Base-by-base conservation (phyloP, 30 jellyfish, hydroid and myxozoan genomes). In the Phacellophora camtschatica region DNA sequence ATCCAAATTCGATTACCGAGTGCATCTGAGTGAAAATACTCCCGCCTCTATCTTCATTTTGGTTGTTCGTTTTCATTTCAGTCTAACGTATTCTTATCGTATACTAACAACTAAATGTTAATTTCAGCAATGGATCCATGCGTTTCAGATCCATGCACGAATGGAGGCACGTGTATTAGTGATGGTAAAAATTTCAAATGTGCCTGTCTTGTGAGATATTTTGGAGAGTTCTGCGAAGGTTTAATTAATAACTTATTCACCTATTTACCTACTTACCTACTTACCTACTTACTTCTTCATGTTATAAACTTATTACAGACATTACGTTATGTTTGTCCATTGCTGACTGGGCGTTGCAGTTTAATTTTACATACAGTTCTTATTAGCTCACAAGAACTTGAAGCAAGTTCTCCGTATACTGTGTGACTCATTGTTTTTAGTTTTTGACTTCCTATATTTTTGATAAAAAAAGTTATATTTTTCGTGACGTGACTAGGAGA, bases 221-320 rank as follows among this genome's bases (percentile, higher is more conserved):
- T 39, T 11, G 98, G 98, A 11, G 96, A 90, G 24, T 90, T 43
- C 71, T 90, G 98, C 46, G 98, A 90, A 83, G 98, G 98, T 90
- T 43, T n/a, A n/a, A n/a, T n/a, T n/a, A n/a, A n/a, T n/a, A n/a
- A n/a, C n/a, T n/a, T n/a, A n/a, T n/a, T n/a, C n/a, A n/a, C 66
- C 8, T 28, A 6, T 35, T 53, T 54, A 74, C 75, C 55, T 53
- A 53, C 74, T 4, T 57, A 45, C 58, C 19, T 45, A 45, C 0
- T 12, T 39, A 39, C 53, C 0, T 39, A 39, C 53, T 39, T 7
- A 41, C 55, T 41, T 41, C 55, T 41, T 41, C 55, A 7, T 16
- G 9, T 41, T 41, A 41, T 41, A 41, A 41, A 41, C 9, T 41
- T 7, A 41, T 7, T 41, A 41, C 16, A 9, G 9, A 7, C 16